Percentiles rank a stretch among this genome's conserved stretches.
Conservation (phyloP, 1,140 invertebrate genomes). For the Protaetia brevitarsis region DNA sequence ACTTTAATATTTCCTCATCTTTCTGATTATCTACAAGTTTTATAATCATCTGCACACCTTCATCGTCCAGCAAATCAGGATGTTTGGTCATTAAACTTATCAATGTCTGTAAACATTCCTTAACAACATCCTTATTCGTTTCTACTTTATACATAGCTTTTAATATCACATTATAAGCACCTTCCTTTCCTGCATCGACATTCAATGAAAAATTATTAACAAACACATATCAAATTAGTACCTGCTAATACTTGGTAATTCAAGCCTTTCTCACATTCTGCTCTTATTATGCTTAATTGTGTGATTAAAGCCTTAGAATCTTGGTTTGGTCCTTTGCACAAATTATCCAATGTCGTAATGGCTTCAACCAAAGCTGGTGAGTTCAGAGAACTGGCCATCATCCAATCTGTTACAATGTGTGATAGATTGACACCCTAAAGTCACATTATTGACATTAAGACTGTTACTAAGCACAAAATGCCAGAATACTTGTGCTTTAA, state of each 20-base stretch:
- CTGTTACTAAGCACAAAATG: background rate
- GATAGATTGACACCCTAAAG: background rate
- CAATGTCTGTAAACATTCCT: conserved; percentile 57
- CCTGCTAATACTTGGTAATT: conserved; percentile 67
- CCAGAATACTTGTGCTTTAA: conserved; percentile 75
- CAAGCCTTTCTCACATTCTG: conserved; percentile 69
- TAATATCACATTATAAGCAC: conserved; percentile 3
- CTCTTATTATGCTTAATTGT: conserved; percentile 37
- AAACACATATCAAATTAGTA: conserved; percentile 43
- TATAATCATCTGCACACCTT: conserved; percentile 62
- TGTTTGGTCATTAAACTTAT: conserved; percentile 68
- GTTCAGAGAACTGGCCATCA: conserved; percentile 50
- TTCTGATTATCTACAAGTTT: conserved; percentile 50
- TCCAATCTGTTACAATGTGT: conserved; percentile 69
- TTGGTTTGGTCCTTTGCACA: conserved; percentile 39
- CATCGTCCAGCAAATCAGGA: conserved; percentile 66
- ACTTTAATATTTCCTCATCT: conserved; percentile 55
- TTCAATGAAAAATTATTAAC: conserved; percentile 58
- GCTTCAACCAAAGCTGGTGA: conserved; percentile 34
- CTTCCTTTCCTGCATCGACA: background rate
- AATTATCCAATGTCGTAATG: conserved; percentile 40
- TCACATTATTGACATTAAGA: no score
- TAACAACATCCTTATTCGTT: conserved; percentile 48
- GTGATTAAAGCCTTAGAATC: conserved; percentile 35
- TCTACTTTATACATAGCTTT: conserved; percentile 31